Evolutionary conservation across 2,113 vertebrate genomes (phyloP).

Genomic region (Tupaia tana): DNA sequence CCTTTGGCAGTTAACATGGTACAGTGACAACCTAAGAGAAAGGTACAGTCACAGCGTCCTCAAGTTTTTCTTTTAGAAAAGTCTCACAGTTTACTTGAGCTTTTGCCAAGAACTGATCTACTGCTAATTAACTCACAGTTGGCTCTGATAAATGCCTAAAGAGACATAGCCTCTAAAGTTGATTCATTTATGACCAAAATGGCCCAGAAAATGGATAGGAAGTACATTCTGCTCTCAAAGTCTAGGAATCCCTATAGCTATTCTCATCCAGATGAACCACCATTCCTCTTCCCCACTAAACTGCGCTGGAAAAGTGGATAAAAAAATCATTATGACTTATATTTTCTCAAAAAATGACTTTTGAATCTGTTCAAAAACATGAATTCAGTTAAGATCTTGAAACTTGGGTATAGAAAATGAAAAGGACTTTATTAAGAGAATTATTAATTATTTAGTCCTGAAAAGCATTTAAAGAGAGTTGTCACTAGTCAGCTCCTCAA

Average conservation of each 20-base stretch:
- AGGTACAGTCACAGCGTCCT: background rate
- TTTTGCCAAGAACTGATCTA: background rate
- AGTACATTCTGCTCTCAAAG: background rate
- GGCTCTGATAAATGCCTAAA: constrained; percentile 9
- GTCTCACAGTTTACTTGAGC: background rate
- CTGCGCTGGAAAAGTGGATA: background rate
- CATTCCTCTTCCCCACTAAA: background rate
- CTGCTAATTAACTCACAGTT: background rate
- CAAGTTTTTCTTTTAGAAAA: background rate
- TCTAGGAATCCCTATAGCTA: background rate
- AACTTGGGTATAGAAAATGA: background rate
- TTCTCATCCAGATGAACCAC: background rate
- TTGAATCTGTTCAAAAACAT: background rate
- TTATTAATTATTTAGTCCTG: background rate
- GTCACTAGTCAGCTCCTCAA: background rate
- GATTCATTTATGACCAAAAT: background rate
- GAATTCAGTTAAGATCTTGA: background rate
- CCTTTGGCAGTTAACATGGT: background rate
- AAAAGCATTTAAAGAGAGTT: constrained; percentile 12
- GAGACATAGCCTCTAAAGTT: background rate
- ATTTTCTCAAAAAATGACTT: constrained; percentile 17
- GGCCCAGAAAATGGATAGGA: background rate
- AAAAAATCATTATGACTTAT: background rate
- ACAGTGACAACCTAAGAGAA: background rate
- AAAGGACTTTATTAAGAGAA: background rate